A percentile compares a stretch with the other conserved stretches of the same genome.
phyloP scores from a whole-genome alignment of 2,113 vertebrate genomes.

The rabbit (Oryctolagus cuniculus) region DNA sequence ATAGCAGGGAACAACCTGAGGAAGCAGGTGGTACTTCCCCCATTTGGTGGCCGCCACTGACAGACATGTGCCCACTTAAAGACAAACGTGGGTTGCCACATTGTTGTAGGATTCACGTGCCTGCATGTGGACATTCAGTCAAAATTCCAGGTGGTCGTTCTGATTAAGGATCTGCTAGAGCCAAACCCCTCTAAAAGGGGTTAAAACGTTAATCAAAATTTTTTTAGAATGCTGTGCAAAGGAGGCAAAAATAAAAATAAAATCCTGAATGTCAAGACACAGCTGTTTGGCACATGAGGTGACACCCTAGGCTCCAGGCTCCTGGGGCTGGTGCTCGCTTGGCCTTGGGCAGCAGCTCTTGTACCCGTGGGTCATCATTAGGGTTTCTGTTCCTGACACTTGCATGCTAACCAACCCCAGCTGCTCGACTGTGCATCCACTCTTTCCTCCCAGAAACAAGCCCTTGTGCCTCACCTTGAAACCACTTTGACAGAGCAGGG shows the following conservation, averaged over 20 bases:
- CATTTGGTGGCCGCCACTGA: not conserved
- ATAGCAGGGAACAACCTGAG: accelerated
- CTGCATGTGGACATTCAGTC: not conserved
- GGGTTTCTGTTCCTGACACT: accelerated
- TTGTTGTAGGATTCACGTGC: not conserved
- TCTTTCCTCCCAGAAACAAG: too few relatives aligned
- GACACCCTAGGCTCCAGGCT: accelerated
- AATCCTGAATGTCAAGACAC: accelerated
- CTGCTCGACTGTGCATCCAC: accelerated
- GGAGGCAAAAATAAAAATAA: accelerated
- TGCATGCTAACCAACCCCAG: accelerated
- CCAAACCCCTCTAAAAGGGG: not conserved
- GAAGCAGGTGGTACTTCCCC: not conserved
- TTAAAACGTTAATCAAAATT: too few relatives aligned
- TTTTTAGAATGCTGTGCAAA: accelerated
- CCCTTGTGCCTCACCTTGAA: not conserved
- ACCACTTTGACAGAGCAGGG: accelerated
- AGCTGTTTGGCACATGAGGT: accelerated
- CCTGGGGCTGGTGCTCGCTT: accelerated
- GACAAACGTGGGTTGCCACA: not conserved
- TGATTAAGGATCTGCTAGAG: not conserved
- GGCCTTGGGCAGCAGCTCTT: not conserved
- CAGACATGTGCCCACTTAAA: not conserved
- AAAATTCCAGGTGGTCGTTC: not conserved
- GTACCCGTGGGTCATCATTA: accelerated